Evolutionary conservation across 2,113 vertebrate species (phyloP), one percentile per base, ranked within the genome.

Genomic region (Macrotus californicus): DNA sequence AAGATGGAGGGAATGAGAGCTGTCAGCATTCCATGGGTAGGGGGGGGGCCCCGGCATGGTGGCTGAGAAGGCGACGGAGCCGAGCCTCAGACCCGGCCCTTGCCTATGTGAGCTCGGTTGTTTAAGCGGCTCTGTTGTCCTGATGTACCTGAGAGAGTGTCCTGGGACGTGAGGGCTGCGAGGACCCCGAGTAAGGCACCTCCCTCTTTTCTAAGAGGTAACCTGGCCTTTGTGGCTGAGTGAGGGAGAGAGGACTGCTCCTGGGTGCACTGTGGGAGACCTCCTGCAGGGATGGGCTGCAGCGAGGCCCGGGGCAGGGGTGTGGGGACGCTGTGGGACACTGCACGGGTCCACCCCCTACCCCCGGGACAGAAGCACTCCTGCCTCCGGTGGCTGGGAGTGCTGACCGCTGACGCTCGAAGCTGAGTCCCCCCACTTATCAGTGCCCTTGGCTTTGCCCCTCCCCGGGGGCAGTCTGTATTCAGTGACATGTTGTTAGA

Each of bases 51-150:
- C 10, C 14, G 2, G 43, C 29, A 19, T 1, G 1, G 46, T 1
- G 39, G 34, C 39, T 54, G 52, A 2, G 1, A 5, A 14, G 39
- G 5, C 39, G 56, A 11, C 0, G 0, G 36, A 29, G 26, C 11
- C 0, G 13, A 29, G 26, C 43, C 48, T 34, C 26, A 8, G 34
- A 2, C 21, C 59, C 10, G n/a, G 46, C 12, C 10, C 73, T n/a
- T 7, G 26, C 24, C 18, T 69, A 22, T 3, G 2, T 0, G 0
- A 31, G 39, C 67, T 0, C 66, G 67, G n/a, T 34, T 82, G n/a
- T 46, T 69, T 54, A 9, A 39, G 52, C 26, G 34, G 16, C 48
- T 87, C 31, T 19, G 76, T 10, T 52, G 43, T 41, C 52, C 36
- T 56, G 6, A 48, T 36, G 39, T 7, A 80, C 21, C 0, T 16